phyloP scores from a whole-genome alignment of 2,888 invertebrate species.

The Boloria euphrosyne region DNA sequence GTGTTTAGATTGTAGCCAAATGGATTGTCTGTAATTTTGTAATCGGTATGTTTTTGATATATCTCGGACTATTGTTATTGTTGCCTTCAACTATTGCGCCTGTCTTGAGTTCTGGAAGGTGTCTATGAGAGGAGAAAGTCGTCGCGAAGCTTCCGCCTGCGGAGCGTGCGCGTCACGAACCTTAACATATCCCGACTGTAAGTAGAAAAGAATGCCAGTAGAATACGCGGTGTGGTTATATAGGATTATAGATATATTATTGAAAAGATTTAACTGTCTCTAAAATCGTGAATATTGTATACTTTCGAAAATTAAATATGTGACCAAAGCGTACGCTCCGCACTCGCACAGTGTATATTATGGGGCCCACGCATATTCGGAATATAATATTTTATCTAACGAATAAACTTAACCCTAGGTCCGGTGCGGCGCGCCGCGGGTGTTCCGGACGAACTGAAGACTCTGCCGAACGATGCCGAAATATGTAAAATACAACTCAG shows the following conservation, averaged over 20 bases:
- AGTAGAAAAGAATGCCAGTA: slow-evolving; percentile 42
- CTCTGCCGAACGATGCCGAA: slow-evolving; percentile 73
- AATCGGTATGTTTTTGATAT: slow-evolving; percentile 48
- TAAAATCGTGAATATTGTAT: slow-evolving; percentile 40
- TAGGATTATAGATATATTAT: slow-evolving; percentile 42
- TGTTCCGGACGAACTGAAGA: slow-evolving; percentile 68
- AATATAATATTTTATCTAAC: slow-evolving; percentile 75
- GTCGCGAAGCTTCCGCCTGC: slow-evolving; percentile 68
- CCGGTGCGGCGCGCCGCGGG: slow-evolving; percentile 51
- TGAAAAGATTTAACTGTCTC: slow-evolving; percentile 40
- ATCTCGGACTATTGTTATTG: slow-evolving; percentile 70
- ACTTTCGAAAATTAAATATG: slow-evolving; percentile 38
- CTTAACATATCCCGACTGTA: slow-evolving; percentile 36
- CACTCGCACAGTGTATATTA: slow-evolving; percentile 49
- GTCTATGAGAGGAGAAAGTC: slow-evolving; percentile 89
- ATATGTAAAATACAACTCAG: slow-evolving; percentile 65
- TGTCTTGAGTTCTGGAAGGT: slow-evolving; percentile 85
- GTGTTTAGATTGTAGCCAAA: slow-evolving; percentile 76
- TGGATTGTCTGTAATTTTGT: slow-evolving; percentile 49
- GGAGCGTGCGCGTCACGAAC: slow-evolving; percentile 49
- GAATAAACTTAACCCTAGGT: slow-evolving; percentile 79
- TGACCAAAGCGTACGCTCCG: slow-evolving; percentile 50
- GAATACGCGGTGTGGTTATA: slow-evolving; percentile 42
- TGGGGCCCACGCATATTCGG: slow-evolving; percentile 65
- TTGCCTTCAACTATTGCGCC: slow-evolving; percentile 93